phyloP scores from a whole-genome alignment of 2,888 invertebrate genomes.

The Hololepta plana region DNA sequence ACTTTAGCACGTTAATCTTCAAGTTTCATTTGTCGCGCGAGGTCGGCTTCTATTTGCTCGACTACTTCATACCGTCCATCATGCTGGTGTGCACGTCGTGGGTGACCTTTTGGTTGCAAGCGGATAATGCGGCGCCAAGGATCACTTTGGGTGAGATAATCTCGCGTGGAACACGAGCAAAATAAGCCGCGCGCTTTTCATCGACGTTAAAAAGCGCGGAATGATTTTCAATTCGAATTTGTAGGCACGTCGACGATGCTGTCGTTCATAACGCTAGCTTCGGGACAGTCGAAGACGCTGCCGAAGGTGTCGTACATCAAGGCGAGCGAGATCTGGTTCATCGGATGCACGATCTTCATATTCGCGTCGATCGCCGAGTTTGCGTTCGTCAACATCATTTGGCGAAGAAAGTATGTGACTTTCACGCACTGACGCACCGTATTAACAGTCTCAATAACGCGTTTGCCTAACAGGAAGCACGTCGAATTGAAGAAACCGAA shows the following conservation, averaged over 20 bases:
- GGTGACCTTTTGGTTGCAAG: slow-evolving; percentile 81
- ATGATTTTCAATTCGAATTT: slow-evolving; percentile 14
- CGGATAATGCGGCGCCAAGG: slow-evolving; percentile 68
- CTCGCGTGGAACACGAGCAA: not conserved
- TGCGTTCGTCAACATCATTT: slow-evolving; percentile 78
- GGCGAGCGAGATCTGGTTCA: slow-evolving; percentile 79
- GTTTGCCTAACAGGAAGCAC: slow-evolving; percentile 31
- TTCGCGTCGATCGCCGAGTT: slow-evolving; percentile 75
- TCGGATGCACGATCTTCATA: slow-evolving; percentile 69
- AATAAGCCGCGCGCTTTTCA: not conserved
- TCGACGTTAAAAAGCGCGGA: slow-evolving; percentile 1
- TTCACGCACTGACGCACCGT: not conserved
- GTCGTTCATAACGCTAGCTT: slow-evolving; percentile 73
- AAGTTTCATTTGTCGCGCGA: slow-evolving; percentile 63
- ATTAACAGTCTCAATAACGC: not conserved
- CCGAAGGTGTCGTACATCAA: slow-evolving; percentile 83
- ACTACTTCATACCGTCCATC: slow-evolving; percentile 76
- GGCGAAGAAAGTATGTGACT: slow-evolving; percentile 52
- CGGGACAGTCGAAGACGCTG: slow-evolving; percentile 66
- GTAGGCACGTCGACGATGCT: slow-evolving; percentile 70
- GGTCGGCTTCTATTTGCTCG: slow-evolving; percentile 76
- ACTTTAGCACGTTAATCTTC: slow-evolving; percentile 64
- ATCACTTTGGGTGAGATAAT: slow-evolving; percentile 50
- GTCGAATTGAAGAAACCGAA: slow-evolving; percentile 55
- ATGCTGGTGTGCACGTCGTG: slow-evolving; percentile 72